These are phyloP conservation scores for Callitettix versicolor DNA, from an alignment of 1,140 invertebrate species.

Conservation along the genomic window DNA sequence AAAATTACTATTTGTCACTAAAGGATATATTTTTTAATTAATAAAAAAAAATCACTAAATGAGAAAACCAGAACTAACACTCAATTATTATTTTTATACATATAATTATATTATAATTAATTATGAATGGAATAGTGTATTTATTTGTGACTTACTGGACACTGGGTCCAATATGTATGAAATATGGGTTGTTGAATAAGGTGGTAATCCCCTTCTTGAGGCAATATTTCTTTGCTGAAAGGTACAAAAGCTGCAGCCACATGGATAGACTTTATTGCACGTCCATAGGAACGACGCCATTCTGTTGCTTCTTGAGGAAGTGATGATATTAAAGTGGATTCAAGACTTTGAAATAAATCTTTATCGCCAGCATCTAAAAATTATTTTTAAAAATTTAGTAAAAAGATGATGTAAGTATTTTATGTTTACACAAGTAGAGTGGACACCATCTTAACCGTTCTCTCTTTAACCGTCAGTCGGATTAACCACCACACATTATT, in stretches of 20 bases:
- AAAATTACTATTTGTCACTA: too few species aligned
- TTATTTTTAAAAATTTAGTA: too few species aligned
- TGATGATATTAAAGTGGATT: conserved; percentile 60
- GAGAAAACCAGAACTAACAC: too few species aligned
- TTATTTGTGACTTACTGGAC: conserved; percentile 51
- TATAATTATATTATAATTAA: too few species aligned
- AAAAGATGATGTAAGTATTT: too few species aligned
- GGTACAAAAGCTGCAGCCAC: conserved; percentile 76
- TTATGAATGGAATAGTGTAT: neutral
- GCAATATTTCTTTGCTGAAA: conserved; percentile 58
- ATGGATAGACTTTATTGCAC: conserved; percentile 70
- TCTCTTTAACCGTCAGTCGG: too few species aligned
- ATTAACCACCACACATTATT: too few species aligned
- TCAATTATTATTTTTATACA: too few species aligned
- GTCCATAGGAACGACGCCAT: conserved; percentile 76
- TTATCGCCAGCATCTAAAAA: conserved; percentile 78
- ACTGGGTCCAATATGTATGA: conserved; percentile 92
- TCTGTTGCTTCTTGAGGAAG: conserved; percentile 78
- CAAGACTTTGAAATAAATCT: conserved; percentile 72
- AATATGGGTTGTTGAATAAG: conserved; percentile 79
- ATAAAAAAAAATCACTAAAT: too few species aligned
- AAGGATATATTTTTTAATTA: too few species aligned
- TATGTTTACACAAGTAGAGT: too few species aligned
- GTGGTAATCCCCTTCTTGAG: conserved; percentile 58
- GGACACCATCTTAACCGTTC: too few species aligned